A percentile compares a stretch with the other conserved stretches of the same genome.
These are phyloP conservation scores for Choloepus didactylus DNA, from an alignment of 2,797 vertebrate genomes.

Conservation along the genomic window DNA sequence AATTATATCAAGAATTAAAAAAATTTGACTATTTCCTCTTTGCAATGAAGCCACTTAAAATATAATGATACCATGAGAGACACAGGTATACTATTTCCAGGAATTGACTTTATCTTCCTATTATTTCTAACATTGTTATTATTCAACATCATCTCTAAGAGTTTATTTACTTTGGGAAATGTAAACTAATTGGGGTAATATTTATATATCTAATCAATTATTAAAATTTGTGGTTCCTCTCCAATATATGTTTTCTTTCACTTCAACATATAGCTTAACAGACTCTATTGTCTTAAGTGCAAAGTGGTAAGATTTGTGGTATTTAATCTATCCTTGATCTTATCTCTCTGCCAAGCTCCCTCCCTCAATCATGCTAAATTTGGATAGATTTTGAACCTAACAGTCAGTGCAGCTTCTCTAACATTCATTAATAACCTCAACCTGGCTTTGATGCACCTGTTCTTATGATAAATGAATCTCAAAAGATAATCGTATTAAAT, in stretches of 20 bases:
- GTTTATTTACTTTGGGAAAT: slow-evolving; percentile 64
- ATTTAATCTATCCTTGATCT: slow-evolving; percentile 40
- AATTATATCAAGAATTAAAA: slow-evolving; percentile 25
- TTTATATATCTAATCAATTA: slow-evolving; percentile 8
- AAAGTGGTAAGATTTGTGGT: slow-evolving; percentile 56
- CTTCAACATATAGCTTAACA: slow-evolving; percentile 42
- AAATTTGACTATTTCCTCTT: slow-evolving; percentile 49
- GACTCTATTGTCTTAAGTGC: slow-evolving; percentile 37
- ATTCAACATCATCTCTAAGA: slow-evolving; percentile 50
- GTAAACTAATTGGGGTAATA: slow-evolving; percentile 55
- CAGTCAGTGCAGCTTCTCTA: slow-evolving; percentile 62
- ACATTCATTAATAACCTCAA: slow-evolving; percentile 45
- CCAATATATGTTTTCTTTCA: slow-evolving; percentile 44
- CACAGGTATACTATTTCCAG: neutral
- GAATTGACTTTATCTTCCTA: slow-evolving; percentile 30
- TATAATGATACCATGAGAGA: neutral
- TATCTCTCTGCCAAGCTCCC: slow-evolving; percentile 58
- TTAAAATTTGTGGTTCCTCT: slow-evolving; percentile 28
- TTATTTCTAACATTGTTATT: slow-evolving; percentile 37
- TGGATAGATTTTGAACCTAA: slow-evolving; percentile 57
- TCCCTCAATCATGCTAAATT: slow-evolving; percentile 54
- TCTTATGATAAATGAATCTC: slow-evolving; percentile 74
- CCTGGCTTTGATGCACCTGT: slow-evolving; percentile 51
- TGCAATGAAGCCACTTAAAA: slow-evolving; percentile 51
- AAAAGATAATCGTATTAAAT: slow-evolving; percentile 58